Base-by-base conservation (phyloP, 2,888 invertebrate genomes). In the Chalcis sispes region DNA sequence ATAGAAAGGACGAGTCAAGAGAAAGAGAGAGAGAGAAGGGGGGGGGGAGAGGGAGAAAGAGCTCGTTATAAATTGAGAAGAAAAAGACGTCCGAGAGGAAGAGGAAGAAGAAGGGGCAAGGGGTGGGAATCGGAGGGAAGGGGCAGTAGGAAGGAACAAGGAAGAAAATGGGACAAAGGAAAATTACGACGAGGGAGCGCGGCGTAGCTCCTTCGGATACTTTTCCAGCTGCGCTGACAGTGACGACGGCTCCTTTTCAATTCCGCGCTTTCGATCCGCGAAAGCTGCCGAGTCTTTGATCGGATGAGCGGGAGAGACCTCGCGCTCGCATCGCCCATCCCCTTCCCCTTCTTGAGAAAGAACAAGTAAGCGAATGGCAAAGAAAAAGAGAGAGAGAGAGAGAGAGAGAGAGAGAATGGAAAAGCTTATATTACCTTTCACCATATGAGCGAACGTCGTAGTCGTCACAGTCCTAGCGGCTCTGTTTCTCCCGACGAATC, bases 61-160 rank as follows among this genome's bases (percentile, higher is more conserved):
- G 50, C 70, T 77, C 77, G 52, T 72, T 72, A 77, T 74, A 67
- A 74, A 74, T 74, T 67, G 65, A 52, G 54, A 29, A 42, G 20
- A n/a, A n/a, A n/a, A n/a, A 27, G 27, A 54, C 2, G 32, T 0
- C n/a, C n/a, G n/a, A n/a, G n/a, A 42, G 66, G 32, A 50, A 23
- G 27, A 58, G 40, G 25, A 56, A 20, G 69, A 59, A n/a, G n/a
- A n/a, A 40, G 15, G 4, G 29, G 25, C 1, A 29, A n/a, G n/a
- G n/a, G n/a, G n/a, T n/a, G n/a, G n/a, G n/a, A n/a, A n/a, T 0
- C n/a, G n/a, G n/a, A n/a, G n/a, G 32, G 66, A 48, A 50, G n/a
- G 27, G 48, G 40, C 25, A 56, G 15, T 58, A 59, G 23, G n/a
- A n/a, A 40, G 15, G 4, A 20, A 36, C 1, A 29, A 29, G 23